A percentile compares a stretch with the other conserved stretches of the same genome.
phyloP scores from a whole-genome alignment of 2,797 vertebrate genomes.

The Choloepus didactylus region DNA sequence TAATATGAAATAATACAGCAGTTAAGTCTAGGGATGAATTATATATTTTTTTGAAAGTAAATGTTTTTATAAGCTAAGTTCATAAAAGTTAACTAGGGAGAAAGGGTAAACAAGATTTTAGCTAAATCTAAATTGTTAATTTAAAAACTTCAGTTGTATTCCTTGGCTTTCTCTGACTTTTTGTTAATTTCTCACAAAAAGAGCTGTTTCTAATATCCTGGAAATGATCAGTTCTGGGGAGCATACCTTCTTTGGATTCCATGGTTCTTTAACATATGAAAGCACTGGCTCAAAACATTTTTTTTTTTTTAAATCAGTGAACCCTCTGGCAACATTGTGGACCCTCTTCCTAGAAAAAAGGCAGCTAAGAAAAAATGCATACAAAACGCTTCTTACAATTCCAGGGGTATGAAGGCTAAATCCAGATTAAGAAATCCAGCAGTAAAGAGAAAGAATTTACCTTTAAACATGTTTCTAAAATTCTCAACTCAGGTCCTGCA shows the following conservation, averaged over 20 bases:
- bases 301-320: not conserved
- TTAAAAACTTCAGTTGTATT: slow-evolving; percentile 29
- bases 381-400: not conserved
- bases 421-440: not conserved
- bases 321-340: not conserved
- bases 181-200: slow-evolving; percentile 3
- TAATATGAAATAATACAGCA: not conserved
- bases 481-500: not conserved
- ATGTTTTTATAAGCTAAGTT: not conserved
- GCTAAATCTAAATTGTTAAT: not conserved
- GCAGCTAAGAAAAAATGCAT: not conserved
- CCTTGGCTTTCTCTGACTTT: not conserved
- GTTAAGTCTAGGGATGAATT: not conserved
- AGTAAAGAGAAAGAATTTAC: not conserved
- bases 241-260: not conserved
- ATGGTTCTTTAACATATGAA: not conserved
- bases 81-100: not conserved
- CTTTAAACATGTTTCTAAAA: not conserved
- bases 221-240: not conserved
- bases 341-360: not conserved
- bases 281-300: too few species aligned
- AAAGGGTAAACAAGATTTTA: not conserved
- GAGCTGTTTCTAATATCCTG: not conserved
- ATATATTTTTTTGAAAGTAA: slow-evolving; percentile 13
- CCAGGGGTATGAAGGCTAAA: not conserved